Base-by-base conservation (phyloP, 2,113 vertebrate species). In the Dromaius novaehollandiae region DNA sequence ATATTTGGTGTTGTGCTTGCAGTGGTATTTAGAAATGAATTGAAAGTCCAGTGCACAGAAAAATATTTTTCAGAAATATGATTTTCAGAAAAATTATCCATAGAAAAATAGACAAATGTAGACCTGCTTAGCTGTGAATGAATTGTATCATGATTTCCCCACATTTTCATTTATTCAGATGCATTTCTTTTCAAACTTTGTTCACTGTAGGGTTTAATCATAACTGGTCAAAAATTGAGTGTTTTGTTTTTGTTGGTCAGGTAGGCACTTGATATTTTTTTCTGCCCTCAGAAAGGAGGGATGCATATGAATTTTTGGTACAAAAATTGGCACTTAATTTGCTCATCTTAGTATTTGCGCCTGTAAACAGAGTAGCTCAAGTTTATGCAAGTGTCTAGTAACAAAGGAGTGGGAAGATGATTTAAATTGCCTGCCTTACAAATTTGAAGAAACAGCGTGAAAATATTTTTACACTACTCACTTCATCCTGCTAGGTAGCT, bases 381-480 rank as follows among this genome's bases (percentile, higher is more conserved):
- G 53, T 61, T 92, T 94, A 76, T 88, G 28, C 44, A 63, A 61
- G 30, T 73, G 85, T 83, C 64, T 61, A 42, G 55, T 55, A 11
- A 20, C 44, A 76, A 2, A 24, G 7, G 42, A 15, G 12, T 74
- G 40, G 36, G 24, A 55, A 26, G 50, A 78, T 77, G 28, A 55
- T 71, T 94, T 75, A 71, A 65, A 14, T 71, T 51, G 61, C 60
- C 74, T 74, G 68, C 51, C 42, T 92, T 68, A 84, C 30, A 86
- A 76, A 86, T 90, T 50, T 78, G 42, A 93, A 81, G 48, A 95
- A 85, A 93, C 46, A 38, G 30, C 53, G 75, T 69, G 84, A 94
- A 96, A 94, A 94, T 93, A 90, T 95, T 96, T 94, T 81, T 95
- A 86, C 51, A 83, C 21, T 58, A 34, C 30, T 95, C 42, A 56